Conservation (phyloP, 2,113 vertebrate genomes). For the Rynchops niger region DNA sequence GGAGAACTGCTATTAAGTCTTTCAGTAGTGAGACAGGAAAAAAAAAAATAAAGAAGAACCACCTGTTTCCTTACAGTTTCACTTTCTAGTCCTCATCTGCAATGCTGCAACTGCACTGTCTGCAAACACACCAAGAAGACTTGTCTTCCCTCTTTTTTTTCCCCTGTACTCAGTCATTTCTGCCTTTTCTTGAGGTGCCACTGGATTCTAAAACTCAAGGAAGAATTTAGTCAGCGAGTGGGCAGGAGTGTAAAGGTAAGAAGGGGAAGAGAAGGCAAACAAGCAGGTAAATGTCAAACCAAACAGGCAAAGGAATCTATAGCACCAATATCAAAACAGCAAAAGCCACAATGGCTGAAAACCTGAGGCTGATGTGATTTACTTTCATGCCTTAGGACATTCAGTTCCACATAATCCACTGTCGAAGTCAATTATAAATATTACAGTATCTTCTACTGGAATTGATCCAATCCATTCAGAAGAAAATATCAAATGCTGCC, state of each 20-base stretch:
- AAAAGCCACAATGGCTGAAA: not conserved
- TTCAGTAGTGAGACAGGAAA: not conserved
- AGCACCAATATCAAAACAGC: not conserved
- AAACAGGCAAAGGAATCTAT: not conserved
- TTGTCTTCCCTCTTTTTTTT: not conserved
- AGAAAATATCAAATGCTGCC: conserved; percentile 30
- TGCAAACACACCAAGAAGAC: not conserved
- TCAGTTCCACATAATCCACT: conserved; percentile 27
- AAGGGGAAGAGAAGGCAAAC: not conserved
- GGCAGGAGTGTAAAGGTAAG: not conserved
- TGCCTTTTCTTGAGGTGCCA: not conserved
- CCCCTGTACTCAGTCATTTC: not conserved
- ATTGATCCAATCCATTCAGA: conserved; percentile 18
- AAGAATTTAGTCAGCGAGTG: not conserved
- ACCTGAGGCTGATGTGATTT: conserved; percentile 32
- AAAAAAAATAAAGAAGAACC: not conserved
- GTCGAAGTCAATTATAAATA: conserved; percentile 56
- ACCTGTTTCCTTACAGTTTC: not conserved
- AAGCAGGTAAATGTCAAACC: not conserved
- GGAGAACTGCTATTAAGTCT: not conserved
- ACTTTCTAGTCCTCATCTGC: not conserved
- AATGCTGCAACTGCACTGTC: not conserved
- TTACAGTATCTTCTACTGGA: conserved; percentile 39
- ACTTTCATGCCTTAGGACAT: conserved; percentile 25
- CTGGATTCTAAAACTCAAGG: not conserved